These are phyloP conservation scores for Cyrtonyx montezumae DNA, from an alignment of 2,113 vertebrate genomes.

Conservation along the genomic window DNA sequence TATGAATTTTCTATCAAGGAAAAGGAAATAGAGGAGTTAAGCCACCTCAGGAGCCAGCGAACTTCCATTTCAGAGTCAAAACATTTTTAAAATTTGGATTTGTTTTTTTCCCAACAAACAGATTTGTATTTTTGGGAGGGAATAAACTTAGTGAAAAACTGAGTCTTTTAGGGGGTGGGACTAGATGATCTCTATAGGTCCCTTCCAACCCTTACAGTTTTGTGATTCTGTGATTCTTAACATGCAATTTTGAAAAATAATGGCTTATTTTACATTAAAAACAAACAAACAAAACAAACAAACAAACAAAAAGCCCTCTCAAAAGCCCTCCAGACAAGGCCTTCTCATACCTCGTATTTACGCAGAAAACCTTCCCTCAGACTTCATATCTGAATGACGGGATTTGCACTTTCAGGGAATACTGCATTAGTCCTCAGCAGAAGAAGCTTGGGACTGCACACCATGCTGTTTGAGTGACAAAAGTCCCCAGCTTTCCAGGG, in stretches of 20 bases:
- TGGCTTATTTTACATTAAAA: not conserved
- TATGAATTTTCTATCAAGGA: not conserved
- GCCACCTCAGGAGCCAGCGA: not conserved
- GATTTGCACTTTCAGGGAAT: constrained; percentile 4
- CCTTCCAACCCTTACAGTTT: no score
- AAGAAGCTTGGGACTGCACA: not conserved
- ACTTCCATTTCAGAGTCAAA: not conserved
- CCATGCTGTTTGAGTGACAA: not conserved
- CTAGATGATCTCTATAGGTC: no score
- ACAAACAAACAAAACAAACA: not conserved
- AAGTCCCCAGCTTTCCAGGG: not conserved
- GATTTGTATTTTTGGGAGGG: not conserved
- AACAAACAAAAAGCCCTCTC: not conserved
- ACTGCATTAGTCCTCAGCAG: not conserved
- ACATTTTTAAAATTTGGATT: not conserved
- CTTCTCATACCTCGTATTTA: not conserved
- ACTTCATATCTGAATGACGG: not conserved
- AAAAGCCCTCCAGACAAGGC: not conserved
- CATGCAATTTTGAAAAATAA: not conserved
- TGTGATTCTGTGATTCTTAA: not conserved
- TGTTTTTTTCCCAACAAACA: not conserved
- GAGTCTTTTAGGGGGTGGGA: not conserved
- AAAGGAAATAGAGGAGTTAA: constrained; percentile 18
- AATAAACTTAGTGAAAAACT: not conserved
- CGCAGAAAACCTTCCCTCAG: not conserved